Percentiles rank a stretch among this genome's conserved stretches.
Evolutionary conservation across 2,797 vertebrate species (phyloP).

Genomic region (Coranthus polyacanthus): DNA sequence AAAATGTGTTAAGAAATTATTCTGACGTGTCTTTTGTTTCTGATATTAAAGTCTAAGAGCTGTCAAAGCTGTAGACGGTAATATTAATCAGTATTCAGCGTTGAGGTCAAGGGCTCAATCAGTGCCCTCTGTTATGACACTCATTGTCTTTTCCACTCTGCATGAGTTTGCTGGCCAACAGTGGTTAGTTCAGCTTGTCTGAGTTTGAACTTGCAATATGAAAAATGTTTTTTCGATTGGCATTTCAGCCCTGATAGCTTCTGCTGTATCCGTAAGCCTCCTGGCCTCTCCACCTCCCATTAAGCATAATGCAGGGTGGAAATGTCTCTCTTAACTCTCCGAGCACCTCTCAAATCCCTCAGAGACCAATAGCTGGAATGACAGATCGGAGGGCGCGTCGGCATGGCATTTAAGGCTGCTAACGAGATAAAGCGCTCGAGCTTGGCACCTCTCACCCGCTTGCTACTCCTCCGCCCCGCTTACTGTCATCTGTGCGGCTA

Average conservation of each 20-base stretch:
- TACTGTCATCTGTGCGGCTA: conserved; percentile 78
- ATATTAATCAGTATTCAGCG: conserved; percentile 29
- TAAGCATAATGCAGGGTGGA: conserved; percentile 80
- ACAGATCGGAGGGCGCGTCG: conserved; percentile 77
- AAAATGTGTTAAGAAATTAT: not conserved
- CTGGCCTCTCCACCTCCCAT: conserved; percentile 81
- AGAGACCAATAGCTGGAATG: conserved; percentile 80
- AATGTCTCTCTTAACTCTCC: conserved; percentile 78
- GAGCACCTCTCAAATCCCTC: conserved; percentile 81
- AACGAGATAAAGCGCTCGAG: conserved; percentile 81
- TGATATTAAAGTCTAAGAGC: conserved; percentile 19
- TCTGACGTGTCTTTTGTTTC: conserved; percentile 21
- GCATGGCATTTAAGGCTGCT: conserved; percentile 82
- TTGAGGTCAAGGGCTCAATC: conserved; percentile 18
- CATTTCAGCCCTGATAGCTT: conserved; percentile 72
- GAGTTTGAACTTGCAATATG: conserved; percentile 60
- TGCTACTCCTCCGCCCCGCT: conserved; percentile 69
- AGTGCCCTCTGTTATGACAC: conserved; percentile 35
- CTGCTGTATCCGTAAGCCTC: conserved; percentile 75
- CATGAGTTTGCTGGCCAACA: conserved; percentile 35
- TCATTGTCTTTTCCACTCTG: conserved; percentile 38
- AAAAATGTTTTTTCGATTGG: conserved; percentile 74
- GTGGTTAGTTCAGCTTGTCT: conserved; percentile 38
- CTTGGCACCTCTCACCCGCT: conserved; percentile 76
- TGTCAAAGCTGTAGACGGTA: conserved; percentile 5